These are phyloP conservation scores for Trididemnum nubilum DNA, from an alignment of 23 tunicate species.

Conservation along the genomic window DNA sequence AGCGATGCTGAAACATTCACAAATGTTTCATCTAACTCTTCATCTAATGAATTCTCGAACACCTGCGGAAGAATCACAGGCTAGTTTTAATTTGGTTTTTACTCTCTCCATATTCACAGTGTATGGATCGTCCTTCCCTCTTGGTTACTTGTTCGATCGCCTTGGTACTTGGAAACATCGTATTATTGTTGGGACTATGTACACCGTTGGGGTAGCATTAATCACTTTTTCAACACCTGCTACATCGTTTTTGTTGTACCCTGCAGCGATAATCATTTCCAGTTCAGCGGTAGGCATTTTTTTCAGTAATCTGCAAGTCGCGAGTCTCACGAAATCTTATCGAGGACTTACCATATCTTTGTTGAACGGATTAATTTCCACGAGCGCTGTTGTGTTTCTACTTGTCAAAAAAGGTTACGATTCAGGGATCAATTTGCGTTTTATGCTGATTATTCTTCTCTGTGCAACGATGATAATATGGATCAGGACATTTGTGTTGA, in stretches of 20 bases:
- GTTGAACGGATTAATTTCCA: not conserved
- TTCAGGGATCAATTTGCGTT: not conserved
- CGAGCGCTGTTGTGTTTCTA: conserved; percentile 7
- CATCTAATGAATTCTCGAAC: not conserved
- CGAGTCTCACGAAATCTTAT: not conserved
- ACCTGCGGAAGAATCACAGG: not conserved
- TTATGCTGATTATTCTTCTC: not conserved
- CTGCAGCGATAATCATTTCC: not conserved
- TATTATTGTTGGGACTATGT: not conserved
- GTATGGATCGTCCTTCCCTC: not conserved
- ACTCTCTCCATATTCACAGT: not conserved
- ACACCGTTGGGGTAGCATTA: not conserved
- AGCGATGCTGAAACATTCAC: not conserved
- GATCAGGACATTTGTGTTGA: conserved; percentile 11
- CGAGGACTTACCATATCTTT: not conserved
- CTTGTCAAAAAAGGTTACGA: conserved; percentile 7
- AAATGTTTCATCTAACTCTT: not conserved
- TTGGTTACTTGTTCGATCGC: not conserved
- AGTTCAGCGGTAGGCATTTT: not conserved
- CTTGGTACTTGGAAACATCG: not conserved
- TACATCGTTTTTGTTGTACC: not conserved
- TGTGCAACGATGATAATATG: not conserved
- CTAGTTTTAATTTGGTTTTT: not conserved
- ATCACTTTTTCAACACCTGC: not conserved
- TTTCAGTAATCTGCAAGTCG: conserved; percentile 5